phyloP scores from a whole-genome alignment of 2,797 vertebrate species.

The Danio tinwini region DNA sequence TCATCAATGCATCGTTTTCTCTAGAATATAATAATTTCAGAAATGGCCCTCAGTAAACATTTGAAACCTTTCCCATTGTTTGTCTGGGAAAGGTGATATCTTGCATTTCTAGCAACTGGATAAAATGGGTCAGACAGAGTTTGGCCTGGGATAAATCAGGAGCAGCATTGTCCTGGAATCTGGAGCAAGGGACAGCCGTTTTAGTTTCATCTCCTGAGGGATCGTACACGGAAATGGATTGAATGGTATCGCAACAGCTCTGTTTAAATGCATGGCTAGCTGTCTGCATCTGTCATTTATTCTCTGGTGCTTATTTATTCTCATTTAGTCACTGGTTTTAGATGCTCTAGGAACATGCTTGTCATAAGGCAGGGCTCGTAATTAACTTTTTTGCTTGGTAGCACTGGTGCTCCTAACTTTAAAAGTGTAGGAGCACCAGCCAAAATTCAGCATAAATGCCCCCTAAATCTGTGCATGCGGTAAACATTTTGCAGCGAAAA shows the following conservation, averaged over 20 bases:
- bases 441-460: too few relatives aligned
- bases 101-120: conserved; percentile 7
- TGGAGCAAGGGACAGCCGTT: conserved; percentile 46
- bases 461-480: too few relatives aligned
- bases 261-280: background rate
- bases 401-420: too few relatives aligned
- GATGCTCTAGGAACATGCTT: too few relatives aligned
- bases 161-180: conserved; percentile 51
- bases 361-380: too few relatives aligned
- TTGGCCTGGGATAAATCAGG: conserved; percentile 51
- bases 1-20: background rate
- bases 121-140: conserved; percentile 58
- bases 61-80: conserved; percentile 33
- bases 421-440: too few relatives aligned
- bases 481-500: too few relatives aligned
- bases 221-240: background rate
- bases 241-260: conserved; percentile 12
- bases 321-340: too few relatives aligned
- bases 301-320: too few relatives aligned
- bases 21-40: background rate
- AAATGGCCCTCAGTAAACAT: conserved; percentile 11
- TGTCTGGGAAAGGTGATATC: conserved; percentile 40
- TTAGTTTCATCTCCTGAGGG: background rate
- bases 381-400: too few relatives aligned
- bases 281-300: background rate